These are phyloP conservation scores for Pseudomyrmex cubaensis DNA, from an alignment of 1,140 invertebrate genomes.

Conservation along the genomic window DNA sequence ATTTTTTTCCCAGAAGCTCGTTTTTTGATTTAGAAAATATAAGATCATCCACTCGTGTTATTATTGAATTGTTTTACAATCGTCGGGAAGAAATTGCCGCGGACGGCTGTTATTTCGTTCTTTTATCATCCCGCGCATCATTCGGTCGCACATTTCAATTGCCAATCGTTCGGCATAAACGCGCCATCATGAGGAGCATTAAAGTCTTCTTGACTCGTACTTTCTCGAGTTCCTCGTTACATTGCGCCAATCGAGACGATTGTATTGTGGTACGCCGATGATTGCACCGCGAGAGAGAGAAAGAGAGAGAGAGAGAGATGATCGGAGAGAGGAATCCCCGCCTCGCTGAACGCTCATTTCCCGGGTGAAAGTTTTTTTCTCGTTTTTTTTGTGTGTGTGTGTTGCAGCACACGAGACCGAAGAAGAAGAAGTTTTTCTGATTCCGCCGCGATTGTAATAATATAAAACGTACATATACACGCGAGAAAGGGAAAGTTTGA, in stretches of 20 bases:
- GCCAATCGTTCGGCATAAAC: slow-evolving; percentile 7
- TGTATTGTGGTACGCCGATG: neutral
- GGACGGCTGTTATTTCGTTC: too few species aligned
- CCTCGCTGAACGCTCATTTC: slow-evolving; percentile 58
- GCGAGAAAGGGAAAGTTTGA: slow-evolving; percentile 45
- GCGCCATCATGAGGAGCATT: slow-evolving; percentile 36
- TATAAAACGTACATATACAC: neutral
- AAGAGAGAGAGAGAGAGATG: slow-evolving; percentile 23
- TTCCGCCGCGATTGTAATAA: neutral
- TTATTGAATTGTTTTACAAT: too few species aligned
- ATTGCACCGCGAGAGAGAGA: neutral
- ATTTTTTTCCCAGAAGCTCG: too few species aligned
- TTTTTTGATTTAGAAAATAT: too few species aligned
- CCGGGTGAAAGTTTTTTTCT: slow-evolving; percentile 38
- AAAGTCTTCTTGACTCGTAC: slow-evolving; percentile 61
- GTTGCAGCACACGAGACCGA: neutral
- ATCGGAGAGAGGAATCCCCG: slow-evolving; percentile 16
- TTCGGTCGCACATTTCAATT: neutral
- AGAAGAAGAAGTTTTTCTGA: slow-evolving; percentile 24
- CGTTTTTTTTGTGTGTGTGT: slow-evolving; percentile 13
- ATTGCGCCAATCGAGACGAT: slow-evolving; percentile 38
- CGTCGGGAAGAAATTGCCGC: too few species aligned
- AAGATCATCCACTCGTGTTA: too few species aligned
- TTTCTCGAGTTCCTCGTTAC: slow-evolving; percentile 48
- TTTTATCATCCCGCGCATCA: too few species aligned